These are phyloP conservation scores for Oxyteleia sp. DNA, from an alignment of 2,888 invertebrate genomes.

Conservation along the genomic window DNA sequence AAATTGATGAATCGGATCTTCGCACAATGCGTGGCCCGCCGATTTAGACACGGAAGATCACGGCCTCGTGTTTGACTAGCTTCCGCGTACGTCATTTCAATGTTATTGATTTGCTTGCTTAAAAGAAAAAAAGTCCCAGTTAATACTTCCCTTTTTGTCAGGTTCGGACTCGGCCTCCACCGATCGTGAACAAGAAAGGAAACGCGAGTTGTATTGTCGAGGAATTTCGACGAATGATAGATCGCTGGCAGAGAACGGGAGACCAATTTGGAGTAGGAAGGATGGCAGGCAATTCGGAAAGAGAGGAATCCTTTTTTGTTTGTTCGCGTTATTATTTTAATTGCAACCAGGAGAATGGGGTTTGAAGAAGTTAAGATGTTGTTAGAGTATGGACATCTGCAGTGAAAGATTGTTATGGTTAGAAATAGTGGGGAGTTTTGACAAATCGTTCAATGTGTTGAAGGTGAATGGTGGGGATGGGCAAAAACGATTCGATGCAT, in stretches of 20 bases:
- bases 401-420: constrained; percentile 13
- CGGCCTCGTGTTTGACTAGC: constrained; percentile 51
- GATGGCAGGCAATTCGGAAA: neutral
- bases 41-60: constrained; percentile 24
- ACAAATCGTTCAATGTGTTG: constrained; percentile 17
- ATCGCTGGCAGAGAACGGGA: constrained; percentile 8
- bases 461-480: constrained; percentile 24
- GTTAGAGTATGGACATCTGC: constrained; percentile 20
- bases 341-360: constrained; percentile 5
- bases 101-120: constrained; percentile 65
- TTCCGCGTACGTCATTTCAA: constrained; percentile 62
- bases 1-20: constrained; percentile 67
- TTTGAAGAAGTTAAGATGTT: neutral
- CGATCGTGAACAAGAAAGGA: constrained; percentile 18
- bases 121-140: constrained; percentile 47
- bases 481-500: too few species aligned
- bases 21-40: constrained; percentile 39
- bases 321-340: constrained; percentile 28
- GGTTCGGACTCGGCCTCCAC: neutral
- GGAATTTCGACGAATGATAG: constrained; percentile 39
- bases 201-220: constrained; percentile 28
- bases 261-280: constrained; percentile 11
- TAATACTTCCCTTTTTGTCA: constrained; percentile 5
- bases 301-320: constrained; percentile 4
- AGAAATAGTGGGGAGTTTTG: neutral